Evolutionary conservation across 2,113 vertebrate species (phyloP).

Genomic region (Patagioenas fasciata): DNA sequence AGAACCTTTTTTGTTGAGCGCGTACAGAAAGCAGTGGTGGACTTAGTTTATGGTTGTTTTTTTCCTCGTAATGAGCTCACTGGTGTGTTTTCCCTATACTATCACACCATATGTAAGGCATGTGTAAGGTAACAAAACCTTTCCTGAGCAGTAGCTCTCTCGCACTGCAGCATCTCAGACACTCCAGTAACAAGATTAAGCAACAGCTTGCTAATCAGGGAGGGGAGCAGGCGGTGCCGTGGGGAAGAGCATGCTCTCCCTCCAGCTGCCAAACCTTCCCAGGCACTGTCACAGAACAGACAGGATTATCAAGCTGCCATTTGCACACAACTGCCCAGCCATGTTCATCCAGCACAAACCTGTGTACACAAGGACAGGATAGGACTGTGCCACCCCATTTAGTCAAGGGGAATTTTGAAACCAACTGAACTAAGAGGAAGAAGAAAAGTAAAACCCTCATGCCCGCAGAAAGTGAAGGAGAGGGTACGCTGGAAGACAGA

Average conservation of each 20-base stretch:
- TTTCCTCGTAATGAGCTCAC: background rate
- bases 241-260: background rate
- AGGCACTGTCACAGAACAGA: background rate
- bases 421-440: background rate
- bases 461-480: background rate
- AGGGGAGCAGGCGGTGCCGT: background rate
- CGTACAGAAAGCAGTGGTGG: background rate
- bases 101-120: accelerated
- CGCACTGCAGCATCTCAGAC: background rate
- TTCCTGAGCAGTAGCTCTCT: background rate
- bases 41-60: background rate
- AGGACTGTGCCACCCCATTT: background rate
- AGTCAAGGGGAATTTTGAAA: background rate
- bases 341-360: background rate
- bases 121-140: background rate
- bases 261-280: background rate
- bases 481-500: accelerated
- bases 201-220: background rate
- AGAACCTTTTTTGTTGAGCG: background rate
- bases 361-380: accelerated
- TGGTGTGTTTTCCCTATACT: background rate
- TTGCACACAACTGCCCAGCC: background rate
- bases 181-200: background rate
- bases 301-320: background rate
- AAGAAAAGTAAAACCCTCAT: background rate